A percentile compares a stretch with the other conserved stretches of the same genome.
phyloP scores from a whole-genome alignment of 2,113 vertebrate species.

The Gallinago jamesoni region DNA sequence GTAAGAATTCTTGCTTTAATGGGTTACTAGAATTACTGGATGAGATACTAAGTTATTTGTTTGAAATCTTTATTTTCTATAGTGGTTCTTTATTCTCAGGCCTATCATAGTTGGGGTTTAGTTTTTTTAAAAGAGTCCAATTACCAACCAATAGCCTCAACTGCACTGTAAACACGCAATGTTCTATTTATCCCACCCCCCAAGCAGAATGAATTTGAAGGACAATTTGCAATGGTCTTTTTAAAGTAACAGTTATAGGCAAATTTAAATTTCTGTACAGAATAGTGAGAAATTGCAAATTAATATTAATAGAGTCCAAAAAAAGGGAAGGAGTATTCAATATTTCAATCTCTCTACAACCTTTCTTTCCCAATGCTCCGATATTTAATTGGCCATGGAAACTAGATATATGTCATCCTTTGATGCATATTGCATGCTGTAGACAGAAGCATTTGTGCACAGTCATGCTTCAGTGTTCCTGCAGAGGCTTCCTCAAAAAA shows the following conservation, averaged over 20 bases:
- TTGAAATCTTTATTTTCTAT: background rate
- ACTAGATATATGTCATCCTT: background rate
- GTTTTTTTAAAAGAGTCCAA: background rate
- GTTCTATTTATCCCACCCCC: background rate
- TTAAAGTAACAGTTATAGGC: background rate
- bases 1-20: background rate
- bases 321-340: background rate
- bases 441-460: background rate
- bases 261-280: background rate
- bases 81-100: background rate
- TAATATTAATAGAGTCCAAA: background rate
- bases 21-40: background rate
- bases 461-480: background rate
- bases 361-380: background rate
- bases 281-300: background rate
- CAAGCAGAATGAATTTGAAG: background rate
- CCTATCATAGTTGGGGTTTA: background rate
- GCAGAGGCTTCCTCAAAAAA: background rate
- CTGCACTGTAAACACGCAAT: background rate
- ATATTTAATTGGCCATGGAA: background rate
- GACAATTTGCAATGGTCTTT: background rate
- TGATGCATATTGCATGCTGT: fast-evolving
- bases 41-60: background rate
- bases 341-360: background rate
- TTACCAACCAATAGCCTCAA: background rate